Percentiles rank a stretch among this genome's conserved stretches.
phyloP scores from a whole-genome alignment of 2,888 invertebrate genomes.

The Plusia festucae region DNA sequence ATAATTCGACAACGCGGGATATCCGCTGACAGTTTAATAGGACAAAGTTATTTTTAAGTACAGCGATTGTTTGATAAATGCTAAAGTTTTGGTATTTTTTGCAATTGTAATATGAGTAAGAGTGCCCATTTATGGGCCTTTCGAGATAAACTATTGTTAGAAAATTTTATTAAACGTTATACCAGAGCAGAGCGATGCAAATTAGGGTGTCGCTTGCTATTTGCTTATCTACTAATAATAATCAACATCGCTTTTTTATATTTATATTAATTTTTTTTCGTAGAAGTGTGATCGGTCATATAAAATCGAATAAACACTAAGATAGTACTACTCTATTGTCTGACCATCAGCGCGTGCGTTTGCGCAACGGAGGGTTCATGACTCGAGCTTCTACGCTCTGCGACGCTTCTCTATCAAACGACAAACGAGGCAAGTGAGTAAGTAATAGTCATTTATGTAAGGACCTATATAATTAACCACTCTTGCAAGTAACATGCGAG shows the following conservation, averaged over 20 bases:
- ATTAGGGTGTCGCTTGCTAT: background rate
- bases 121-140: background rate
- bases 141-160: background rate
- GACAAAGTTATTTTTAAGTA: constrained; percentile 2
- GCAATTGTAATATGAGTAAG: no score
- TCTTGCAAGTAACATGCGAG: no score
- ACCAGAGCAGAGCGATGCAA: background rate
- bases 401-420: no score
- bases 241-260: background rate
- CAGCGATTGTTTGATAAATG: background rate
- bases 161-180: background rate
- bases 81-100: background rate
- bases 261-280: background rate
- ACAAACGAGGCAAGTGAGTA: no score
- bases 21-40: background rate
- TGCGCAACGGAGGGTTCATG: no score
- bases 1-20: background rate
- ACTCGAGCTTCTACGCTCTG: background rate
- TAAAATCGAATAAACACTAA: no score
- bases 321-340: no score
- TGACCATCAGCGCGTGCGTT: no score
- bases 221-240: background rate
- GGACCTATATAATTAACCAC: no score
- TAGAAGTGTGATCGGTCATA: no score
- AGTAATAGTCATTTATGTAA: no score